phyloP scores from a whole-genome alignment of 2,113 vertebrate genomes.

The Cyrtonyx montezumae region DNA sequence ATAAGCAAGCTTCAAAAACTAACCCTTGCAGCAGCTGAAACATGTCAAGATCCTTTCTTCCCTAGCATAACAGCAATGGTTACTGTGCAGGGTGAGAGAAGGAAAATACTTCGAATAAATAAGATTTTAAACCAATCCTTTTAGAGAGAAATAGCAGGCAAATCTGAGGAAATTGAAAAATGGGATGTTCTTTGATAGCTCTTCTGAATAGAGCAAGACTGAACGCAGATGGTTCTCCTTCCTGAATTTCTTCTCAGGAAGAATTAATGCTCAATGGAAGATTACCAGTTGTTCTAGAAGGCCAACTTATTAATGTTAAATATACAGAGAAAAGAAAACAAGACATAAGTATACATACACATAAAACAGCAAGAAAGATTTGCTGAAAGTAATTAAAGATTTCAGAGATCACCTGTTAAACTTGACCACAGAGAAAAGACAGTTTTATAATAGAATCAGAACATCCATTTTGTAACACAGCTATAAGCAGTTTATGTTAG shows the following conservation, averaged over 20 bases:
- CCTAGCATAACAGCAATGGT: background rate
- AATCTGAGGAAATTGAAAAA: background rate
- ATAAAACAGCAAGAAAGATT: background rate
- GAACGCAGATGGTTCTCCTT: background rate
- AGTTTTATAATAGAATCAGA: background rate
- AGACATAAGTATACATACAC: background rate
- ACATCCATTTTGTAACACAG: background rate
- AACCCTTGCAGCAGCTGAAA: background rate
- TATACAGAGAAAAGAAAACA: background rate
- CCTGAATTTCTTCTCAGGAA: background rate
- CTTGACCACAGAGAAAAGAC: background rate
- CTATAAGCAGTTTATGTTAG: background rate
- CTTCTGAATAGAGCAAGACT: background rate
- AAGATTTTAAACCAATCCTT: background rate
- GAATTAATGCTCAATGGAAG: background rate
- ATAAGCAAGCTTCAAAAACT: background rate
- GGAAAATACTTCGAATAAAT: background rate
- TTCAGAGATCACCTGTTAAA: background rate
- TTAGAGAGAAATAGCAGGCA: background rate
- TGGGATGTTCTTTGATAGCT: background rate
- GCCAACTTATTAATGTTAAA: background rate
- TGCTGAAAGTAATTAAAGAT: background rate
- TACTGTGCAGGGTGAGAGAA: background rate
- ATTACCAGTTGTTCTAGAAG: background rate
- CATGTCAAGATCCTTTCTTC: background rate